Conservation (phyloP, 1,140 invertebrate genomes). For the Sipha flava region DNA sequence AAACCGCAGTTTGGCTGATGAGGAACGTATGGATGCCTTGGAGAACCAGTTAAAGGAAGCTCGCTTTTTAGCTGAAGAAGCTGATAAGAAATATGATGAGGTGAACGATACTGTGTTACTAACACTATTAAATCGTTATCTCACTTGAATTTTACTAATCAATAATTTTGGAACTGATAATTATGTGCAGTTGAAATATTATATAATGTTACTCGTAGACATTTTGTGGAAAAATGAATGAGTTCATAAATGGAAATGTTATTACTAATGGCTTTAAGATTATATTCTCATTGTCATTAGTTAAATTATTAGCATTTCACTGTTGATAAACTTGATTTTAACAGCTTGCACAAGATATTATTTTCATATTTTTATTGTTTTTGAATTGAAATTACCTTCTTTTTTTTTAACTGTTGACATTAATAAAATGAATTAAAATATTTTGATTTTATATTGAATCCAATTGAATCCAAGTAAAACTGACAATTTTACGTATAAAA, state of each 20-base stretch:
- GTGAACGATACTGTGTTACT: conserved; percentile 50
- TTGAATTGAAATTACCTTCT: background rate
- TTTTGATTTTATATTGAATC: background rate
- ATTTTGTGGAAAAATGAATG: background rate
- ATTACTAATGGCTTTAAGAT: background rate
- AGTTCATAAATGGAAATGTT: background rate
- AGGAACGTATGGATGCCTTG: conserved; percentile 98
- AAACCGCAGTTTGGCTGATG: conserved; percentile 98
- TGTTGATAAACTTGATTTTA: background rate
- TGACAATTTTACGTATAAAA: background rate
- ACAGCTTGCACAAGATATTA: background rate
- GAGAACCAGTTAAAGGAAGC: conserved; percentile 99
- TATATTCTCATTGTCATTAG: background rate
- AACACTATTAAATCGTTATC: conserved; percentile 33
- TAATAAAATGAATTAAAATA: background rate
- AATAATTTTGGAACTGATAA: background rate
- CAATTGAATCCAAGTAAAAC: conserved; percentile 15
- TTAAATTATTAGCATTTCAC: background rate
- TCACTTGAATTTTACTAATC: conserved; percentile 24
- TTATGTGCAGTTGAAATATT: background rate
- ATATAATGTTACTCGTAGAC: background rate
- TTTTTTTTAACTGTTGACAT: background rate
- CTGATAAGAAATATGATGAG: conserved; percentile 99
- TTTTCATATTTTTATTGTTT: background rate
- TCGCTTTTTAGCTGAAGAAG: conserved; percentile 98